Percentiles rank a stretch among this genome's conserved stretches.
These are phyloP conservation scores for Ceratosolen solmsi DNA, from an alignment of 1,140 invertebrate genomes.

Conservation along the genomic window DNA sequence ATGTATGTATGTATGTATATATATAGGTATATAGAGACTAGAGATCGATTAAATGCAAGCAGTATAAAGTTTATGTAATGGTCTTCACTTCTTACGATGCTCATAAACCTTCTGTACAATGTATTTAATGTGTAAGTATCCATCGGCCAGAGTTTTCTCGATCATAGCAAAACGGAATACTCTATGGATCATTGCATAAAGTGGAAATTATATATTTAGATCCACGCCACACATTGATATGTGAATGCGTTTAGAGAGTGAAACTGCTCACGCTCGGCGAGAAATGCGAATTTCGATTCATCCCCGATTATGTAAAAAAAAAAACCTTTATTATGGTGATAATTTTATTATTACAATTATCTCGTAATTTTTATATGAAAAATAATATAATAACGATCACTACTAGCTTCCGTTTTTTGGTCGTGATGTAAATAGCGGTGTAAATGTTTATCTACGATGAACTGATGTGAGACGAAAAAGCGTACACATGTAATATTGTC, in stretches of 20 bases:
- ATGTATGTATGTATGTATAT: no score
- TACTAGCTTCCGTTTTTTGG: constrained; percentile 45
- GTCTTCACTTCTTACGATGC: constrained; percentile 26
- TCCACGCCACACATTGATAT: no score
- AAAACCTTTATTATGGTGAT: constrained; percentile 27
- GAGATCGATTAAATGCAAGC: constrained; percentile 3
- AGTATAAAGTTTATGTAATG: constrained; percentile 32
- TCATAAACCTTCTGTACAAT: constrained; percentile 46
- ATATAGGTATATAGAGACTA: neutral
- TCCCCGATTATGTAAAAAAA: no score
- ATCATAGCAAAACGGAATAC: no score
- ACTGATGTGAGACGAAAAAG: constrained; percentile 4
- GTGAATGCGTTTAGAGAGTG: no score
- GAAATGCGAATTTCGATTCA: no score
- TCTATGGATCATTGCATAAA: no score
- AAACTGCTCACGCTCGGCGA: no score
- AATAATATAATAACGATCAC: constrained; percentile 30
- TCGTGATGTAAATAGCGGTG: constrained; percentile 64
- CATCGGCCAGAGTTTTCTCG: no score
- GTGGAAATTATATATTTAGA: no score
- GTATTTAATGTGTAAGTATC: constrained; percentile 39
- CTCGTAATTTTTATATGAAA: constrained; percentile 38
- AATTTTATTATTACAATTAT: constrained; percentile 44
- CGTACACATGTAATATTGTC: constrained; percentile 16
- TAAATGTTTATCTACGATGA: constrained; percentile 59